phyloP scores from a whole-genome alignment of 2,113 vertebrate genomes.

The Catharus fuscescens region DNA sequence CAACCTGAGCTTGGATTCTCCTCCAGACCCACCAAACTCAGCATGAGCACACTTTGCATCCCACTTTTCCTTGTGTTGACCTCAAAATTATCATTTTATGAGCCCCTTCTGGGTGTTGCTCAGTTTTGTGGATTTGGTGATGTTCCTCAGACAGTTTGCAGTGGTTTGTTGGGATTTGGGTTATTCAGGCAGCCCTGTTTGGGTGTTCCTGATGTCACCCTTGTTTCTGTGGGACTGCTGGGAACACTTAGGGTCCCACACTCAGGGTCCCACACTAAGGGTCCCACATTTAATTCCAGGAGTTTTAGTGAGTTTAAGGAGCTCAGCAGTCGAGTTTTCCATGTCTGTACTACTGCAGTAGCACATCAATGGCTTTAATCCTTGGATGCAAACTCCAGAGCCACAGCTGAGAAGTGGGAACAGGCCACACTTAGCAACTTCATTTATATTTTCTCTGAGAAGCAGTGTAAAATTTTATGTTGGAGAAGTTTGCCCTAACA shows the following conservation, averaged over 20 bases:
- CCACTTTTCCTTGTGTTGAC: not conserved
- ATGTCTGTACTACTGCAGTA: rapidly evolving
- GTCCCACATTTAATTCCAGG: not conserved
- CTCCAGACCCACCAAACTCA: not conserved
- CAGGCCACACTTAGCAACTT: not conserved
- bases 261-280: rapidly evolving
- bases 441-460: not conserved
- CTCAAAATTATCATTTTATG: not conserved
- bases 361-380: not conserved
- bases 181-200: not conserved
- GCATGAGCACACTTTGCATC: rapidly evolving
- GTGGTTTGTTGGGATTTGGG: not conserved
- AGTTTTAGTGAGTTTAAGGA: not conserved
- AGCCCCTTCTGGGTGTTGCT: not conserved
- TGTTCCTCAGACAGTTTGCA: not conserved
- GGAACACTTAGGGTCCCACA: rapidly evolving
- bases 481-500: not conserved
- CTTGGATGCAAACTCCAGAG: not conserved
- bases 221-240: not conserved
- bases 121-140: not conserved
- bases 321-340: rapidly evolving
- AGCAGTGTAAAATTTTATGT: not conserved
- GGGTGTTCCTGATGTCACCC: not conserved
- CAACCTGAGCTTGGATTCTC: not conserved
- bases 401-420: not conserved